Evolutionary conservation across 2,888 invertebrate genomes (phyloP).

Genomic region (Neoitamus cyanurus): DNA sequence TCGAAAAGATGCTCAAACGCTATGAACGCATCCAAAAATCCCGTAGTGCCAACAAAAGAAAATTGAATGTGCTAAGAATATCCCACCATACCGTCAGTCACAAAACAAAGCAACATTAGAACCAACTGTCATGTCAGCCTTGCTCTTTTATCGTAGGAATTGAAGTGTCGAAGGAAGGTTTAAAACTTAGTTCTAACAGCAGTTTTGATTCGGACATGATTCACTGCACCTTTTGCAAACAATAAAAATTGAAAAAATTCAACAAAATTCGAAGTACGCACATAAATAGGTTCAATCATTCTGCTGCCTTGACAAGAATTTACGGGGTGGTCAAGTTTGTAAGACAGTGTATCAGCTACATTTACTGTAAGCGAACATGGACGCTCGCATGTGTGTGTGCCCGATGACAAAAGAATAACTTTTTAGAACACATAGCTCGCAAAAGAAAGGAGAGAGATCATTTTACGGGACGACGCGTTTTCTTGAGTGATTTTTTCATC

Average conservation of each 20-base stretch:
- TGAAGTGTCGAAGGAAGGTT: neutral
- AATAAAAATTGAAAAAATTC: neutral
- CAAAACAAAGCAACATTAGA: neutral
- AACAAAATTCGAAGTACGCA: neutral
- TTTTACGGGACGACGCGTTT: slow-evolving; percentile 51
- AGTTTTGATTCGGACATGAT: neutral
- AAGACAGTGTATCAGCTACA: slow-evolving; percentile 2
- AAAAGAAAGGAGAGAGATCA: slow-evolving; percentile 40
- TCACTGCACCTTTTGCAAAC: neutral
- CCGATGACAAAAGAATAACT: slow-evolving; percentile 51
- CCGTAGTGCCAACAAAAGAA: neutral
- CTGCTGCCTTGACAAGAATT: neutral
- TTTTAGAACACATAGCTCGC: slow-evolving; percentile 50
- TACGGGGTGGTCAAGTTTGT: neutral
- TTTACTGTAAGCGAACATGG: slow-evolving; percentile 15
- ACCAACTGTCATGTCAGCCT: neutral
- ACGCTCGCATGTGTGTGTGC: neutral
- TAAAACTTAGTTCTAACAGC: neutral
- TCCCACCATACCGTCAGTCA: neutral
- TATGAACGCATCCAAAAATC: neutral
- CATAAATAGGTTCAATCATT: neutral
- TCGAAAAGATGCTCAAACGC: too few relatives aligned
- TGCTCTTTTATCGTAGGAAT: neutral
- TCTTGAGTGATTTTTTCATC: slow-evolving; percentile 34
- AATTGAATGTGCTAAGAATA: neutral